These are phyloP conservation scores for Pollenia angustigena DNA, from an alignment of 2,888 invertebrate species.

Conservation along the genomic window DNA sequence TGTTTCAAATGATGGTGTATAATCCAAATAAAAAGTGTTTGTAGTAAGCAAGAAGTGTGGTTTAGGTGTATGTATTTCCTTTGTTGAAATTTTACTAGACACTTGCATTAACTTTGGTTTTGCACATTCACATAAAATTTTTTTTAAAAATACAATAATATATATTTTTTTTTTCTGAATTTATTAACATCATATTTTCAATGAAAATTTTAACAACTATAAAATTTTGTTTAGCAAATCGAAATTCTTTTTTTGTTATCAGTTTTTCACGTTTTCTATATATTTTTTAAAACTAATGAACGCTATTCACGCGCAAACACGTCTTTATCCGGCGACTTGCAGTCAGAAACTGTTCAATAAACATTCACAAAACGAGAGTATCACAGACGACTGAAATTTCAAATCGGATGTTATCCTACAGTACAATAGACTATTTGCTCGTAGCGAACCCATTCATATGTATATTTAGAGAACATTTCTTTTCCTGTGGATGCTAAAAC, in stretches of 20 bases:
- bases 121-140: conserved; percentile 22
- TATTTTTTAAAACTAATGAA: conserved; percentile 50
- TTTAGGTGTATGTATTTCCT: conserved; percentile 1
- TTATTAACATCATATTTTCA: neutral
- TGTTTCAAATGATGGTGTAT: conserved; percentile 34
- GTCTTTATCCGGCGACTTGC: conserved; percentile 76
- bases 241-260: conserved; percentile 20
- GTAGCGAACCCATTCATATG: neutral
- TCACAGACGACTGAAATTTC: conserved; percentile 58
- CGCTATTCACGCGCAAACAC: conserved; percentile 63
- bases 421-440: neutral
- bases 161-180: conserved; percentile 21
- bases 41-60: conserved; percentile 8
- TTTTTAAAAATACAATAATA: conserved; percentile 1
- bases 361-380: conserved; percentile 72
- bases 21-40: conserved; percentile 61
- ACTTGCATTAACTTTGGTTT: conserved; percentile 27
- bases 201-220: neutral
- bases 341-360: conserved; percentile 77
- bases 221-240: conserved; percentile 24
- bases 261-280: conserved; percentile 74
- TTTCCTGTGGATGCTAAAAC: conserved; percentile 53
- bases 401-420: conserved; percentile 52
- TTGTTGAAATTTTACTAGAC: conserved; percentile 7
- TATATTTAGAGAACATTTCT: conserved; percentile 15